phyloP scores from a whole-genome alignment of 2,113 vertebrate species.

The Cariama cristata region DNA sequence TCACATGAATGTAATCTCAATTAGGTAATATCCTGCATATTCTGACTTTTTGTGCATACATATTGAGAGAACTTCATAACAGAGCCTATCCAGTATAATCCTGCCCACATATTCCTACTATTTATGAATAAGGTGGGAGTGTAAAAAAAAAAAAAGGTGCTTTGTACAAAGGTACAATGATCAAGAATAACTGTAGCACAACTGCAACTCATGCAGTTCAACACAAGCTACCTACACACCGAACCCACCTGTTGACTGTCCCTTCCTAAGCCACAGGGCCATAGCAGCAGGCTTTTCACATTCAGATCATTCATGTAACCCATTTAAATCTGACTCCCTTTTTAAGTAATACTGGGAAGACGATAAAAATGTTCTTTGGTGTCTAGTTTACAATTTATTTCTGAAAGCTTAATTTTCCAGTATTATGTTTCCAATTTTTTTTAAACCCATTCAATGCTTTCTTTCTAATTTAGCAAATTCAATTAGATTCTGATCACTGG shows the following conservation, averaged over 20 bases:
- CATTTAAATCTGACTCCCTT: neutral
- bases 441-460: neutral
- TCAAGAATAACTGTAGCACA: neutral
- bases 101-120: neutral
- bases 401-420: constrained; percentile 5
- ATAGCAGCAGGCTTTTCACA: neutral
- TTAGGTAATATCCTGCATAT: constrained; percentile 5
- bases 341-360: neutral
- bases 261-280: rapidly evolving
- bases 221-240: neutral
- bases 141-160: neutral
- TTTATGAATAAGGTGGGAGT: neutral
- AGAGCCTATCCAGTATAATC: neutral
- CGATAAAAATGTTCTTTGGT: neutral
- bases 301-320: neutral
- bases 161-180: neutral
- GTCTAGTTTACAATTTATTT: neutral
- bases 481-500: constrained; percentile 9
- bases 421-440: neutral
- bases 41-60: neutral
- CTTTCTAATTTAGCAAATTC: constrained; percentile 38
- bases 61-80: neutral
- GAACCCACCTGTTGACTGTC: neutral
- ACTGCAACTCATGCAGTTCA: neutral
- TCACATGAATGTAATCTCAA: constrained; percentile 56